Evolutionary conservation across 2,888 invertebrate species (phyloP), one percentile per base, ranked within the genome.

Genomic region (Drosophila quasianomalipes): DNA sequence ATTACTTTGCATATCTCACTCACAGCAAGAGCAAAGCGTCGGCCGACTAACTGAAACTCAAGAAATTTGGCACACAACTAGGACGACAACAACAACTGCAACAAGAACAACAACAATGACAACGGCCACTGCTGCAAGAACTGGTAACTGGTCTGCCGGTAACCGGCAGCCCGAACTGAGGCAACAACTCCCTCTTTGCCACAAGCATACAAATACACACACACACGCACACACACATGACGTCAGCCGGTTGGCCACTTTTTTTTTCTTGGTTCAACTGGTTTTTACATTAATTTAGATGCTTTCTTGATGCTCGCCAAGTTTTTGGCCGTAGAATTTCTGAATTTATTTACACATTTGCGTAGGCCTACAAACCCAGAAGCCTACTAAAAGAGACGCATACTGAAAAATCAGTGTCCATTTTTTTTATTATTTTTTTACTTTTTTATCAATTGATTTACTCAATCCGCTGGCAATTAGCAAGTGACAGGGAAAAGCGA

Each of bases 361-460:
- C 83, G 79, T 89, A 90, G 91, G 90, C 90, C 90, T 89, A 90
- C 79, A 90, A 91, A 90, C 90, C 90, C 82, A 90, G 85, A 90
- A 88, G 89, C 90, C 89, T 90, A 89, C 85, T 76, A 89, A 90
- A 62, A 41, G 77, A 26, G 22, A 12, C 58, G 61, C 59, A 30
- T 57, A n/a, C 58, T 41, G 31, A 63, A 70, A 75, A 75, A 79
- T 74, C 62, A 39, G 33, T 39, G 31, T 33, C 64, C 54, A 62
- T 26, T 47, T 47, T 16, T 16, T 47, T 2, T 4, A 16, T 22
- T 1, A 22, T 22, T 22, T 9, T 26, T 47, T 26, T n/a, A n/a
- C n/a, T 61, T 51, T 53, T 35, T 51, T 52, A 77, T 74, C 58
- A 53, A 54, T 64, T 41, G 22, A 67, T 28, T 47, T 49, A 47